These are phyloP conservation scores for Elanus axillaris DNA, from an alignment of 2,113 vertebrate species.

Conservation along the genomic window DNA sequence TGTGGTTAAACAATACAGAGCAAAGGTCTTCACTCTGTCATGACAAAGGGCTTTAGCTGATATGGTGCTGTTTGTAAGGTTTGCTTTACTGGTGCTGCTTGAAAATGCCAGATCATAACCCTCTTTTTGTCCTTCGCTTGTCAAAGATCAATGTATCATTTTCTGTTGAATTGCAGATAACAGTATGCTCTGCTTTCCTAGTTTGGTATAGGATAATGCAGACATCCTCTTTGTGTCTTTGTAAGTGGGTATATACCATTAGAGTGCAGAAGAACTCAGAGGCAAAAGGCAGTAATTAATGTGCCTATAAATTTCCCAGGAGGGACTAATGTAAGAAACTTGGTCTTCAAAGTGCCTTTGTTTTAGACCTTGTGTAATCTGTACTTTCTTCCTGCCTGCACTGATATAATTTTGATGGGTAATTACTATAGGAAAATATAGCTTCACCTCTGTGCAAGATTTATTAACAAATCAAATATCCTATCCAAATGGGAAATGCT, in stretches of 20 bases:
- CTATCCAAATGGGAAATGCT: background rate
- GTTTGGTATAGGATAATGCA: background rate
- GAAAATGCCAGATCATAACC: background rate
- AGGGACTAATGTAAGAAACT: background rate
- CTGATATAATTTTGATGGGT: background rate
- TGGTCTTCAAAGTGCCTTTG: background rate
- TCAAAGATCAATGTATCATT: background rate
- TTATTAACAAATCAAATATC: constrained; percentile 18
- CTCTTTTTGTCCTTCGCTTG: background rate
- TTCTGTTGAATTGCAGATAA: background rate
- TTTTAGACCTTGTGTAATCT: constrained; percentile 1
- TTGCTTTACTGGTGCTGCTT: background rate
- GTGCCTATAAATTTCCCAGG: background rate
- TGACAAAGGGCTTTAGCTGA: background rate
- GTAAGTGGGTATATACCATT: background rate
- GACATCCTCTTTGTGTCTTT: background rate
- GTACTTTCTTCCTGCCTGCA: background rate
- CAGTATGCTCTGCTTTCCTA: background rate
- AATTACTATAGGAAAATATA: background rate
- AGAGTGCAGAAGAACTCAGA: background rate
- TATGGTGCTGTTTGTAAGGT: background rate
- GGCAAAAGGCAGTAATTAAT: background rate
- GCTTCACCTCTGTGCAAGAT: background rate
- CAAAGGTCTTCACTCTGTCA: background rate
- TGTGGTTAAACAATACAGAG: background rate